Percentiles rank a stretch among this genome's conserved stretches.
These are phyloP conservation scores for Syngnathus rostellatus DNA, from an alignment of 2,797 vertebrate species.

Conservation along the genomic window DNA sequence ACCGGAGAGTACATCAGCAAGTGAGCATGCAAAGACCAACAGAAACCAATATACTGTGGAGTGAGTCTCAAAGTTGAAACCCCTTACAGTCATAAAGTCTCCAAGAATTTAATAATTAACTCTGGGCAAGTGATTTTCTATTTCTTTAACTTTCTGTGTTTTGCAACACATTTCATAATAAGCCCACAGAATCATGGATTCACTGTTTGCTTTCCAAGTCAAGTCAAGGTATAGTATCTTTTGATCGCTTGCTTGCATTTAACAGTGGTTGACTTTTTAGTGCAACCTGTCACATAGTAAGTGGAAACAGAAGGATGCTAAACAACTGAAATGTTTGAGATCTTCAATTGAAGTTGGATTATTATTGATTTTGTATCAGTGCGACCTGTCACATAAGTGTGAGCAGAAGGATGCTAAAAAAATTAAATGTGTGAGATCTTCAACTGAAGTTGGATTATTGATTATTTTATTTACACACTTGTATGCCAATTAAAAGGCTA, in stretches of 20 bases:
- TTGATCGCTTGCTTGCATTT: no score
- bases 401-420: background rate
- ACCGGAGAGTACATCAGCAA: conserved; percentile 99
- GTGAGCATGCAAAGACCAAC: conserved; percentile 60
- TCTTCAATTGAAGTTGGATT: no score
- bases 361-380: background rate
- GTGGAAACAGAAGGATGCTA: background rate
- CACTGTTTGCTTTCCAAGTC: no score
- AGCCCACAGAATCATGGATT: background rate
- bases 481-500: background rate
- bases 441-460: no score
- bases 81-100: background rate
- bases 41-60: background rate
- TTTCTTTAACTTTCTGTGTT: background rate
- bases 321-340: no score
- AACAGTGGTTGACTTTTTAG: background rate
- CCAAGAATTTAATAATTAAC: background rate
- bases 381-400: background rate
- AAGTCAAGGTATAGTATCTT: no score
- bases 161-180: background rate
- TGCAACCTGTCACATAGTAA: background rate
- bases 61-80: background rate
- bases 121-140: background rate
- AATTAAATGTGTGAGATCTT: no score
- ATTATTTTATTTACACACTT: no score